Evolutionary conservation across 2,888 invertebrate species (phyloP).

Genomic region (Unio pictorum): DNA sequence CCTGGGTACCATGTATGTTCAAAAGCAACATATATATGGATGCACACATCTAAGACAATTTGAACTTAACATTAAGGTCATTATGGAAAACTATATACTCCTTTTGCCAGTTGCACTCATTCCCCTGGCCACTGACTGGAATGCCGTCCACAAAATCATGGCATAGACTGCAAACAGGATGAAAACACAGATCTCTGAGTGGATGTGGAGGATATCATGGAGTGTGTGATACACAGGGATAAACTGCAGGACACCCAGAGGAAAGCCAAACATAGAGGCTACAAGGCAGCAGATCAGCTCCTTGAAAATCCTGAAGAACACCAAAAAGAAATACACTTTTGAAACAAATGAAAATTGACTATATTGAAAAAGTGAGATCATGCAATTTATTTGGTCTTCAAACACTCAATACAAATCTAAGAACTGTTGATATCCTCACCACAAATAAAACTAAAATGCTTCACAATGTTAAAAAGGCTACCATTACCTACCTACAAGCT

Average conservation of each 20-base stretch:
- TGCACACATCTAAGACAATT: too few relatives aligned
- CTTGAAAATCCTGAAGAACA: constrained; percentile 72
- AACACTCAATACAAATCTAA: background rate
- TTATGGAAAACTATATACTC: too few relatives aligned
- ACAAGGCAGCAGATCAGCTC: constrained; percentile 76
- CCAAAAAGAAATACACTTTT: too few relatives aligned
- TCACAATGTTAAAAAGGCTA: too few relatives aligned
- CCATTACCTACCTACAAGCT: too few relatives aligned
- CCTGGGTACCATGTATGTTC: too few relatives aligned
- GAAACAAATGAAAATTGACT: too few relatives aligned
- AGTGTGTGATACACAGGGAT: constrained; percentile 83
- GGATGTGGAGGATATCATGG: constrained; percentile 80
- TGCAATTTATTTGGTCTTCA: background rate
- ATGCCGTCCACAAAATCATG: constrained; percentile 77
- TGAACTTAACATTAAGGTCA: too few relatives aligned
- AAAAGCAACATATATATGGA: too few relatives aligned
- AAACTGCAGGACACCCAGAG: constrained; percentile 82
- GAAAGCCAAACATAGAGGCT: constrained; percentile 74
- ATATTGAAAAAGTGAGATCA: background rate
- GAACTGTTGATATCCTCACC: too few relatives aligned
- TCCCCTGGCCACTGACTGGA: constrained; percentile 71
- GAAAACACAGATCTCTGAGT: constrained; percentile 82
- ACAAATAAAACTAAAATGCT: too few relatives aligned
- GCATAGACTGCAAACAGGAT: constrained; percentile 78
- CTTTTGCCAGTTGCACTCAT: too few relatives aligned